Evolutionary conservation across 2,113 vertebrate species (phyloP).

Genomic region (Albula glossodonta): DNA sequence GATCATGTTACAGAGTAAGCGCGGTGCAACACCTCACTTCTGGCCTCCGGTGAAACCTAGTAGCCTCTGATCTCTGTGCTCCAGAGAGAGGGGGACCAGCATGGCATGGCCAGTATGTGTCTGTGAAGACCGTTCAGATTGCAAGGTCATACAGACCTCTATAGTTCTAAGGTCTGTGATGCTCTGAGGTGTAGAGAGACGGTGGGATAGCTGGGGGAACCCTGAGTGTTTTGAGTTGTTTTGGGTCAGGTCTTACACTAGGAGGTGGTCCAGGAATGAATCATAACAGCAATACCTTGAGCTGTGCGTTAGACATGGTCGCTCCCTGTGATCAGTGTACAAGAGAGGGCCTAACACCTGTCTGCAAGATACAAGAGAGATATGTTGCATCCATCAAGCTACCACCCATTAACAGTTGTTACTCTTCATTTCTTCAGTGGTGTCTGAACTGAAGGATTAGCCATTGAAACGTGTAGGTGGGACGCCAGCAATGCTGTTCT

Average conservation of each 20-base stretch:
- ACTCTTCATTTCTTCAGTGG: too few species aligned
- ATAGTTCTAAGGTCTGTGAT: not conserved
- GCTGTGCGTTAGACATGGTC: too few species aligned
- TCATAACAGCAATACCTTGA: too few species aligned
- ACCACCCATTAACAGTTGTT: too few species aligned
- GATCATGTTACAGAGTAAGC: slow-evolving; percentile 50
- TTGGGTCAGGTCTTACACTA: too few species aligned
- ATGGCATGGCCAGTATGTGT: slow-evolving; percentile 31
- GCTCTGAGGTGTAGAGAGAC: not conserved
- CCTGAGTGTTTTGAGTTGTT: too few species aligned
- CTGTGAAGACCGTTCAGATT: slow-evolving; percentile 1
- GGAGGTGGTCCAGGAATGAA: too few species aligned
- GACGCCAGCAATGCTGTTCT: not conserved
- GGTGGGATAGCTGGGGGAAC: not conserved
- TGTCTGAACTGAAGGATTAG: too few species aligned
- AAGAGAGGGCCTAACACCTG: too few species aligned
- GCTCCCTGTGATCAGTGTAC: too few species aligned
- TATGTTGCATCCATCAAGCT: too few species aligned
- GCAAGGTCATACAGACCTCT: not conserved
- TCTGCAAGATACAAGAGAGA: too few species aligned
- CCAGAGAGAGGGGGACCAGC: slow-evolving; percentile 16
- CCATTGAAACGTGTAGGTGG: not conserved
- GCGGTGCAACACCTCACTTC: slow-evolving; percentile 45
- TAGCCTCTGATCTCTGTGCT: slow-evolving; percentile 33
- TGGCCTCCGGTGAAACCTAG: slow-evolving; percentile 25